Conservation (phyloP, 2,797 vertebrate genomes). For the Ataeniobius toweri region DNA sequence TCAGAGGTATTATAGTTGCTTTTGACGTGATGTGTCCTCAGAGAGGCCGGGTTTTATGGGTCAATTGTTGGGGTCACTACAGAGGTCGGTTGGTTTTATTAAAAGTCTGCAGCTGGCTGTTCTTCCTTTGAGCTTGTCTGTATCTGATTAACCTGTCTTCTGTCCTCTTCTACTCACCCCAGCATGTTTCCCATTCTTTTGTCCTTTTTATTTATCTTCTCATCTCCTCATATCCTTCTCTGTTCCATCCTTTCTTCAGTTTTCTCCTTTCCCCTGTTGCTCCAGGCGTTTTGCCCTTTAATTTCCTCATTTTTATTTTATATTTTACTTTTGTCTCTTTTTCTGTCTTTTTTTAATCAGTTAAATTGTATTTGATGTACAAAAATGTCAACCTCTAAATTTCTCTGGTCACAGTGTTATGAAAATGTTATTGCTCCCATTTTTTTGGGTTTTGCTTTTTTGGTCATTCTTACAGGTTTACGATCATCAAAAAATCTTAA, state of each 20-base stretch:
- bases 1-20: not conserved
- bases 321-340: not conserved
- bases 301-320: not conserved
- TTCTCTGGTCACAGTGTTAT: not conserved
- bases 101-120: not conserved
- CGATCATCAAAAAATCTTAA: too few relatives aligned
- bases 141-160: not conserved
- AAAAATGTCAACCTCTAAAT: not conserved
- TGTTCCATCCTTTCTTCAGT: not conserved
- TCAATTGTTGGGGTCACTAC: slow-evolving; percentile 12
- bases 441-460: not conserved
- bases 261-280: not conserved
- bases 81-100: not conserved
- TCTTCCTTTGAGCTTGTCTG: not conserved
- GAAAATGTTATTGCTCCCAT: not conserved
- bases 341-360: not conserved
- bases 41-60: not conserved
- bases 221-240: too few relatives aligned
- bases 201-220: not conserved
- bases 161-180: not conserved
- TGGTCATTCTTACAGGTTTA: not conserved
- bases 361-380: not conserved
- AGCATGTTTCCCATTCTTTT: fast-evolving
- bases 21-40: slow-evolving; percentile 15
- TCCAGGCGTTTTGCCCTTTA: not conserved